phyloP scores from a whole-genome alignment of 2,113 vertebrate genomes.

The Vombatus ursinus region DNA sequence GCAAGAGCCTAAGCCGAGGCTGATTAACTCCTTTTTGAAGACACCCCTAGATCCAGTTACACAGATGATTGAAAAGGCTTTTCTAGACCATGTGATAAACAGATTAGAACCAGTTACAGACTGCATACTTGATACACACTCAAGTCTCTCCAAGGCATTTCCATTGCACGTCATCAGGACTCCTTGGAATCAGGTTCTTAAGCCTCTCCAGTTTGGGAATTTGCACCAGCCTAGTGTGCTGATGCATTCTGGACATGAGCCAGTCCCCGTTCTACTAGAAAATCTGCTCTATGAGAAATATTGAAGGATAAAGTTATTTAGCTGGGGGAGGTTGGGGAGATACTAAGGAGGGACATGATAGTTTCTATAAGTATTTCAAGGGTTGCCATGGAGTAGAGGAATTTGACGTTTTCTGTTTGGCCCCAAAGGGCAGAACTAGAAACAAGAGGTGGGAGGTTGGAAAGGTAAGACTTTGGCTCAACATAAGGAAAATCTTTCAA shows the following conservation, averaged over 20 bases:
- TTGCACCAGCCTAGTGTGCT: not conserved
- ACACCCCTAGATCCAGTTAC: not conserved
- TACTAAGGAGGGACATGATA: not conserved
- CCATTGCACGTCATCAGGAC: not conserved
- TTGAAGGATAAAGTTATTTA: not conserved
- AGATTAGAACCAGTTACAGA: not conserved
- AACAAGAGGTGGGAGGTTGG: not conserved
- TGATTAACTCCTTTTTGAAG: not conserved
- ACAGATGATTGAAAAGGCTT: not conserved
- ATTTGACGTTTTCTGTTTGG: not conserved
- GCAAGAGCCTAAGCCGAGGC: not conserved
- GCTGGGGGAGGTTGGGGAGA: not conserved
- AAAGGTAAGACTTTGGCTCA: not conserved
- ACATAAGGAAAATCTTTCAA: not conserved
- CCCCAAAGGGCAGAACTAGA: not conserved
- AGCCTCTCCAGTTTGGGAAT: not conserved
- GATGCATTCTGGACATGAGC: not conserved
- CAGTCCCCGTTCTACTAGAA: not conserved
- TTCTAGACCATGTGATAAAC: not conserved
- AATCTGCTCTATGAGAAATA: not conserved
- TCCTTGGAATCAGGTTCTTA: not conserved
- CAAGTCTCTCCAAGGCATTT: not conserved
- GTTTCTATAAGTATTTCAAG: not conserved
- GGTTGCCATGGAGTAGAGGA: not conserved
- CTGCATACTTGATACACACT: not conserved